Base-by-base conservation (phyloP, 2,888 invertebrate genomes). In the Platycnemis pennipes region DNA sequence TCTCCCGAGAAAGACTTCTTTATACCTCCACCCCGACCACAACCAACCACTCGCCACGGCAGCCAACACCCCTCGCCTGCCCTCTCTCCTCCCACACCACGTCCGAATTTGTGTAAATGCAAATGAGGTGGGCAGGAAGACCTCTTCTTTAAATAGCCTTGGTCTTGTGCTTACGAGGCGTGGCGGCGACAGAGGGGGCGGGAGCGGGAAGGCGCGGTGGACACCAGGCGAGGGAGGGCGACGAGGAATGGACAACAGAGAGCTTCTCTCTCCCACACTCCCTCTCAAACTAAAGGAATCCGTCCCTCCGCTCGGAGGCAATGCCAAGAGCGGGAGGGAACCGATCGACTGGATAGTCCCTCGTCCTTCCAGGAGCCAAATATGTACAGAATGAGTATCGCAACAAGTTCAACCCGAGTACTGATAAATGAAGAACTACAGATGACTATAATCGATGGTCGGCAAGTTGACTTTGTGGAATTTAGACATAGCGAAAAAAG, bases 101-200 rank as follows among this genome's bases (percentile, higher is more conserved):
- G 86, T 86, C 49, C 89, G 89, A 89, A 89, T 89, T 89, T 89
- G 89, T 89, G 89, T 89, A 89, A 89, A 89, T 89, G 89, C 89
- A 89, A 89, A 89, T 89, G 53, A 89, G 89, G 49, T 31, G 49
- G 26, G 63, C 2, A 63, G 63, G 26, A 8, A 63, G 63, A 63
- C 26, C 63, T 63, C 63, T 63, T 63, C 63, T n/a, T 63, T 63
- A 63, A 63, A 63, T 63, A 63, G 63, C 63, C 63, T 63, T 63
- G 63, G 63, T 42, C 42, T 37, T 89, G 37, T 56, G 53, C 31
- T 89, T 53, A 16, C 31, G 42, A 53, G 89, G 42, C 22, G 37
- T 49, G 53, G 37, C 19, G 89, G 16, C 2, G 37, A 16, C 2
- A 22, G 5, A 22, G 13, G 44, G 5, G 44, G 44, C 19, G 16